Evolutionary conservation across 2,888 invertebrate genomes (phyloP), one percentile per base, ranked within the genome.

Genomic region (Xestia ashworthii): DNA sequence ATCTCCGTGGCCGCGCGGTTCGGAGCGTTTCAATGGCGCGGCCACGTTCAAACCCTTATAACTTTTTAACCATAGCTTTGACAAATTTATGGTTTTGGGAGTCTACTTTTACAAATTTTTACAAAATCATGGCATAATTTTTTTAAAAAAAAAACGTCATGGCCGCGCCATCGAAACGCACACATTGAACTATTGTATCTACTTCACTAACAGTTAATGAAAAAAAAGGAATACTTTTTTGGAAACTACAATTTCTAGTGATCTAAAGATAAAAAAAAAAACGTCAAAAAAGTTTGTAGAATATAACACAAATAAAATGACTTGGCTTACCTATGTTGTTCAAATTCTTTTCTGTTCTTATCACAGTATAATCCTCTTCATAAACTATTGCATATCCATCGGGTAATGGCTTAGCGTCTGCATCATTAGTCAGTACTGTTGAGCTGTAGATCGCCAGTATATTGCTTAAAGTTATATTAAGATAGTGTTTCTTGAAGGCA

Each of bases 381-480:
- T 90, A 89, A 1, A 90, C 87, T 76, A 93, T 91, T 48, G 81
- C 83, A 89, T 93, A 96, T 12, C 92, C 93, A 83, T 93, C 91
- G 32, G 95, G 94, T 67, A 96, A 81, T 19, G 87, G 79, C 76
- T 89, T 92, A 41, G 48, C 77, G 19, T 90, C 91, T 41, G 89
- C 83, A 53, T 92, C 91, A 76, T 92, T 91, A 64, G 89, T 87
- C 11, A 95, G 69, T 19, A 94, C 87, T 50, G 93, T 89, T 58
- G 94, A 94, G 87, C 96, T 96, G 80, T 96, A 96, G 82, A 96
- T 89, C 25, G 95, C 95, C 74, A 92, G 88, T 76, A 96, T 95
- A 89, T 96, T 96, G 87, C 93, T 94, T 48, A 96, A 78, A 58
- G 96, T 96, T 81, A 96, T 96, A 83, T 96, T 96, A 22, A 96